Evolutionary conservation across 2,888 invertebrate species (phyloP).

Genomic region (Crossocerus cetratus): DNA sequence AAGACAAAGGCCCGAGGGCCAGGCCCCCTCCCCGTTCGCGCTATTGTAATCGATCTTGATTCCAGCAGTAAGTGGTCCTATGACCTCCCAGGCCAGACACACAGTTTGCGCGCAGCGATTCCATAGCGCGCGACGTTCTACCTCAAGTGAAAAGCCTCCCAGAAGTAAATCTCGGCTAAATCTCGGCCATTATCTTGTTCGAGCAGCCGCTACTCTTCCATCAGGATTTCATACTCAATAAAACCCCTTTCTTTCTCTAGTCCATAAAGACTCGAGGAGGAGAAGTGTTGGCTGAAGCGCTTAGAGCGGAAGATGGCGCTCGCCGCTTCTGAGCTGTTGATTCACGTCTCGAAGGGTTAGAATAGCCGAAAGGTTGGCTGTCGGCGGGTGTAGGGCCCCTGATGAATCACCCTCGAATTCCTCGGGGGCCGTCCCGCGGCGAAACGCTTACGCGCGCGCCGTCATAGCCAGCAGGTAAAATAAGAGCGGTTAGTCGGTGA

Average conservation of each 20-base stretch:
- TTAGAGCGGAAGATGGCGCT: neutral
- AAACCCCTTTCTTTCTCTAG: no score
- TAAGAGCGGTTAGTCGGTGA: no score
- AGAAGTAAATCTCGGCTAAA: no score
- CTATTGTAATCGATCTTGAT: neutral
- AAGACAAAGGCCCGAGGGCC: neutral
- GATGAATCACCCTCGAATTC: constrained; percentile 5
- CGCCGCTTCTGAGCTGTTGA: neutral
- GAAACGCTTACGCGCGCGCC: neutral
- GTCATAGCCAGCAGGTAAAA: neutral
- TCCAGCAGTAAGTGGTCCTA: no score
- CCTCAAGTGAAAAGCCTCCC: no score
- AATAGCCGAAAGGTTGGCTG: neutral
- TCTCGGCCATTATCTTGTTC: no score
- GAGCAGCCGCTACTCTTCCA: no score
- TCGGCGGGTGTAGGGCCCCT: neutral
- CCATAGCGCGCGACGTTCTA: no score
- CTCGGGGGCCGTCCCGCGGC: neutral
- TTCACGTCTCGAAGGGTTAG: constrained; percentile 1
- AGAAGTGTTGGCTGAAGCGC: neutral
- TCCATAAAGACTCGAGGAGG: no score
- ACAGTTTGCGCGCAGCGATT: no score
- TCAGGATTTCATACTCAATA: no score
- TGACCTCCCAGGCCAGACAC: no score
- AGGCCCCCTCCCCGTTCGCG: neutral